Base-by-base conservation (phyloP, 2,888 invertebrate genomes). In the Phengaris alcon region DNA sequence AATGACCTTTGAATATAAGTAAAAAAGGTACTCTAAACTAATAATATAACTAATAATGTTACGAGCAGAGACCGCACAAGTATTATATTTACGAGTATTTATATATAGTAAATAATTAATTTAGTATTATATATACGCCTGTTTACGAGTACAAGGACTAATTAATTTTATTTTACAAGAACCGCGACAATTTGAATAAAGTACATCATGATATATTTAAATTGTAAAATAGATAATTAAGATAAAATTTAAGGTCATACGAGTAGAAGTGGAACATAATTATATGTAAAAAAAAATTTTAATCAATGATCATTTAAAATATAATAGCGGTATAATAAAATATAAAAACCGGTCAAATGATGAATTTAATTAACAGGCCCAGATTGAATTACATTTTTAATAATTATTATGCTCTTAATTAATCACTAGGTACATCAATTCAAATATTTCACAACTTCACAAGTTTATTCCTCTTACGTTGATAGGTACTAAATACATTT, bases 201-300 rank as follows among this genome's bases (percentile, higher is more conserved):
- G 48, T 70, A 70, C 69, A n/a, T 73, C 44, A 6, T 73, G 73
- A 57, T 35, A 15, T 44, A 35, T 73, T 44, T 73, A 73, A 57
- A 57, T 35, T 73, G 73, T 52, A 55, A 73, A 73, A n/a, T n/a
- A 73, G 73, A 57, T 73, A 73, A 73, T 73, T 73, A 54, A 73
- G 73, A 54, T 73, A 73, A 73, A 73, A 52, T 72, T 54, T 72
- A 72, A 72, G 72, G 72, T 72, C 72, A 72, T 72, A 52, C 52
- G 54, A 64, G 70, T 15, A 70, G 70, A 70, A 70, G n/a, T 70
- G 48, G 70, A 70, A 51, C 70, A 70, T 69, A 15, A 70, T 70
- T 15, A 70, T 70, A 70, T n/a, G 48, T 69, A 51, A 70, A 70
- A 70, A 70, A 51, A 70, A 70, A 70, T 70, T 48, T 70, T 6